Base-by-base conservation (phyloP, 1,140 invertebrate genomes). In the Hyphantria cunea region DNA sequence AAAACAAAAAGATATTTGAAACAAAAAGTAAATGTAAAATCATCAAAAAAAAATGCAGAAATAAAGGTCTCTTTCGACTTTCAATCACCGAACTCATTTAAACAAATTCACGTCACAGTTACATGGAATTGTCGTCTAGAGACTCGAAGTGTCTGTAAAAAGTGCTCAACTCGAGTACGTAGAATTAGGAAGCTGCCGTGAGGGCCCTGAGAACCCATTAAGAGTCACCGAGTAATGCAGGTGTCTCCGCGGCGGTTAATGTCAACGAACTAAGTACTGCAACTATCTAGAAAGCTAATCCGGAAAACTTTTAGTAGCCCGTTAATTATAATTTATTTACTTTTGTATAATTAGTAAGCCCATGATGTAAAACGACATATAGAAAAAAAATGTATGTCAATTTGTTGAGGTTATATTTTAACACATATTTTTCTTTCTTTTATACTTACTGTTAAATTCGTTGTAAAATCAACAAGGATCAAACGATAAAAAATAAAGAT, bases 41-140 rank as follows among this genome's bases (percentile, higher is more conserved):
- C n/a, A n/a, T n/a, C n/a, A n/a, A n/a, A n/a, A n/a, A n/a, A n/a
- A n/a, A n/a, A n/a, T n/a, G n/a, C n/a, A n/a, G n/a, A n/a, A n/a
- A n/a, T n/a, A n/a, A n/a, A n/a, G n/a, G n/a, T n/a, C n/a, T n/a
- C n/a, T 37, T 37, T 47, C 47, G 34, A 12, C 37, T 60, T 60
- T 42, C 47, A 51, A 50, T 60, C 47, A 60, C 48, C 48, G 37
- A 33, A 60, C 39, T 51, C 56, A 51, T 60, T 60, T 66, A 72
- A 70, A 68, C 72, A 76, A 78, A 77, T 80, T 76, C 72, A 70
- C 76, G 76, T 69, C 70, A 77, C 72, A 70, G 74, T 82, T 80
- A 72, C 72, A 76, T 78, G 64, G 66, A 76, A 83, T 83, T 79
- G 80, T 83, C 71, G 76, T 84, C 78, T 72, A 84, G 81, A 81